Evolutionary conservation across 2,797 vertebrate genomes (phyloP).

Genomic region (Austrolebias charrua): DNA sequence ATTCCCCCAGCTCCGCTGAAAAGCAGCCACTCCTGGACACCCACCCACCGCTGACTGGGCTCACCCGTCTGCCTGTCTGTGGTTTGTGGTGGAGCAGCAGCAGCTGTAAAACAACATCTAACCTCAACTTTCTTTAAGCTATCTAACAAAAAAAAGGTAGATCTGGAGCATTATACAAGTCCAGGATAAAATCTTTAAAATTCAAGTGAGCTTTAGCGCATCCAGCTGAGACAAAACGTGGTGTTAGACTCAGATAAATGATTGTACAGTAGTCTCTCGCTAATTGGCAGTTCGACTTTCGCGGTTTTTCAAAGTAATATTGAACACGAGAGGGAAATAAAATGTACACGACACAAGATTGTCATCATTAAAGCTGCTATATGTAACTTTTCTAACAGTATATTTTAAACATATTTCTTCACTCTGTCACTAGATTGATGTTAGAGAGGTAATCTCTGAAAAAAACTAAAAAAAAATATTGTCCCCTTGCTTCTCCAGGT

Average conservation of each 20-base stretch:
- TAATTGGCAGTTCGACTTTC: too few relatives aligned
- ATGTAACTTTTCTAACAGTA: too few relatives aligned
- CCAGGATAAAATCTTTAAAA: background rate
- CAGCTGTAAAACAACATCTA: conserved; percentile 45
- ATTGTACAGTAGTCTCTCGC: background rate
- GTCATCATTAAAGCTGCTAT: too few relatives aligned
- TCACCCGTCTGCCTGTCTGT: conserved; percentile 58
- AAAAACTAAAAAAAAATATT: too few relatives aligned
- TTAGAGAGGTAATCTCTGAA: too few relatives aligned
- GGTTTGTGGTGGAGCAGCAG: conserved; percentile 65
- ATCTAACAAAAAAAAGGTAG: conserved; percentile 7
- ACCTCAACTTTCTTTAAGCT: conserved; percentile 52
- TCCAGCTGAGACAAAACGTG: conserved; percentile 4
- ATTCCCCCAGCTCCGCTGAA: conserved; percentile 33
- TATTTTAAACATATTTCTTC: too few relatives aligned
- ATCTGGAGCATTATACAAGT: conserved; percentile 3
- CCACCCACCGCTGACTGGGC: conserved; percentile 32
- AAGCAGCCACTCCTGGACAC: conserved; percentile 13
- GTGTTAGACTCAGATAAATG: background rate
- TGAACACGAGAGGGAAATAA: too few relatives aligned
- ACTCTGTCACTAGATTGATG: too few relatives aligned
- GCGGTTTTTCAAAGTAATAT: too few relatives aligned
- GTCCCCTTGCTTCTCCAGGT: too few relatives aligned
- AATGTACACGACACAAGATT: too few relatives aligned
- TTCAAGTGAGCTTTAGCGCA: background rate